Conservation (phyloP, 2,888 invertebrate species). For the Leptinotarsa peninsularis region DNA sequence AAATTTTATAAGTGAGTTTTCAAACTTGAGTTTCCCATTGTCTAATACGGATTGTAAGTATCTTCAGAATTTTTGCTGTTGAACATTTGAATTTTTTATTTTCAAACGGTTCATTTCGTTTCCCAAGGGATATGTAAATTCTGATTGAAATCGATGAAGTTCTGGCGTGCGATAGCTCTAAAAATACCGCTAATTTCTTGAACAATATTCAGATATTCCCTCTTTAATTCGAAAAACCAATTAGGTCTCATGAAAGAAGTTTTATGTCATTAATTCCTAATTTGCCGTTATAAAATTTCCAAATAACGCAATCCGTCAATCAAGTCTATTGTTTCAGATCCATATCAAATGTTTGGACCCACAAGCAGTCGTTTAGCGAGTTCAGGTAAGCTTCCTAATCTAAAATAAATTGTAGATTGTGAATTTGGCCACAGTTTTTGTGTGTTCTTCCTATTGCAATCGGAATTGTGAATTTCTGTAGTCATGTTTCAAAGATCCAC, state of each 20-base stretch:
- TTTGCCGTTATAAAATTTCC: constrained; percentile 31
- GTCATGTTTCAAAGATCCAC: too few relatives aligned
- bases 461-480: not conserved
- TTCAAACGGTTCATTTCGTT: too few relatives aligned
- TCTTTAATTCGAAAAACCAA: not conserved
- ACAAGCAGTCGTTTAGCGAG: constrained; percentile 96
- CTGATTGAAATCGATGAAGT: not conserved
- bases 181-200: constrained; percentile 7
- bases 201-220: constrained; percentile 9
- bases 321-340: constrained; percentile 78
- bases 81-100: too few relatives aligned
- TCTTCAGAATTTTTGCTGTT: too few relatives aligned
- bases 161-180: not conserved
- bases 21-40: too few relatives aligned
- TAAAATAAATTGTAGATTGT: constrained; percentile 40
- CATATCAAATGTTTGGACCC: constrained; percentile 98
- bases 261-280: constrained; percentile 32
- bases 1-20: too few relatives aligned
- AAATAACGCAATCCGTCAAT: constrained; percentile 47
- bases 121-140: not conserved
- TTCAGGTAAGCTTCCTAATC: constrained; percentile 77
- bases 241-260: not conserved
- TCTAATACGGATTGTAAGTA: too few relatives aligned
- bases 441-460: constrained; percentile 12
- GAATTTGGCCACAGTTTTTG: not conserved